phyloP scores from a whole-genome alignment of 2,797 vertebrate species.

The Eleutherodactylus coqui region DNA sequence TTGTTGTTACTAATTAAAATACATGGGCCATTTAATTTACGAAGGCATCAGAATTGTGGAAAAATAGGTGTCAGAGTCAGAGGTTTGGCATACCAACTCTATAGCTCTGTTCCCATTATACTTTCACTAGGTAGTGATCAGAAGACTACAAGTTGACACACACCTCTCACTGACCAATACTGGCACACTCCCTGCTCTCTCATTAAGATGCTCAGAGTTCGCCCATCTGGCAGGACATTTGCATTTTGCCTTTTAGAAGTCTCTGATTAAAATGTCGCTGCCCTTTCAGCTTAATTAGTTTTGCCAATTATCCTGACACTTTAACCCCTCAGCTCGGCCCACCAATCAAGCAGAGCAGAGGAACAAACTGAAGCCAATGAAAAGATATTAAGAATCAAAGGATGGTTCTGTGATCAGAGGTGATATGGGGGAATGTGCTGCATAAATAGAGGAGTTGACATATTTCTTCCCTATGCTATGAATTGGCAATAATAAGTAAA shows the following conservation, averaged over 20 bases:
- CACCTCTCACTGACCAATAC: constrained; percentile 20
- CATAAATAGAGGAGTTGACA: background rate
- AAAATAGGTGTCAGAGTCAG: too few species aligned
- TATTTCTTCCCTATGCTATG: background rate
- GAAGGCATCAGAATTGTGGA: too few species aligned
- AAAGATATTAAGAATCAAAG: constrained; percentile 22
- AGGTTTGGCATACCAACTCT: too few species aligned
- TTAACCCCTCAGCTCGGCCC: constrained; percentile 37
- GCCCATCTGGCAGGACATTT: constrained; percentile 54
- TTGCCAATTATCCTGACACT: constrained; percentile 51
- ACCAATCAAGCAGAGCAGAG: constrained; percentile 49
- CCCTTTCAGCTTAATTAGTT: constrained; percentile 63
- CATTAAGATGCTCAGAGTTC: constrained; percentile 56
- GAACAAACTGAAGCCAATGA: constrained; percentile 4
- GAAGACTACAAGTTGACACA: constrained; percentile 2
- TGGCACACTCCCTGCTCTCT: constrained; percentile 25
- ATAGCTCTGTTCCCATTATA: too few species aligned
- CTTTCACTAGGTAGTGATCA: background rate
- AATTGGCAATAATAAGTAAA: background rate
- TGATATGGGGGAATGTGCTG: constrained; percentile 4
- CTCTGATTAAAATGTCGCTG: constrained; percentile 57
- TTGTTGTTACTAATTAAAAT: too few species aligned
- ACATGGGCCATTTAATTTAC: too few species aligned
- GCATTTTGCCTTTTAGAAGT: constrained; percentile 61
- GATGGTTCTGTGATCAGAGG: background rate